Evolutionary conservation across 1,140 invertebrate genomes (phyloP), one percentile per base, ranked within the genome.

Genomic region (Pogonus chalceus): DNA sequence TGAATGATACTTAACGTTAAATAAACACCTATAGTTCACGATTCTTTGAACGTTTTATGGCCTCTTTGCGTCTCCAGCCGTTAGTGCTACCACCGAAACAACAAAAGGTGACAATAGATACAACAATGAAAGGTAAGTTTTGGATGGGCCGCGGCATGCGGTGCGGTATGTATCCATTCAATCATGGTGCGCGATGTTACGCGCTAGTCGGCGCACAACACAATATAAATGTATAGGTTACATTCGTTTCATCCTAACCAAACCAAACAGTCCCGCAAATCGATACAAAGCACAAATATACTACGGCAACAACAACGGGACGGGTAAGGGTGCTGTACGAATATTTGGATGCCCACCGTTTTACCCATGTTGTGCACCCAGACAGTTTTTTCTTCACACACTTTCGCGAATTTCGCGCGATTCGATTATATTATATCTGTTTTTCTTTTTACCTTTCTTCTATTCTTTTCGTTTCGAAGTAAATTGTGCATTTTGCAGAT

Each of bases 171-270:
- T 43, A 18, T 9, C 18, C 18, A 9, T 43, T 43, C 37, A 43
- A 43, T 43, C 37, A 43, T 43, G 37, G 9, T 43, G 37, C 37
- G 26, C 26, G 4, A 31, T 14, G 4, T 4, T 7, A 31, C 26
- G 26, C 4, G 14, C 26, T 14, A 31, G 4, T 14, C 4, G 14
- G 14, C 26, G 14, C 26, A 31, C 9, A 12, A 43, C 37, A 43
- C 37, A 43, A 43, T 43, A 43, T 16, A 43, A 43, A 43, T 43
- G 37, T 43, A 43, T 43, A 43, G 37, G 37, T 43, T 43, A 43
- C 37, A 12, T 43, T 43, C 37, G 18, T 43, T 43, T 43, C 37
- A 43, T 43, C 37, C 37, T 9, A 43, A 10, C 18, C 18, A 16
- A 43, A 43, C 9, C 37, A 14, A 31, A 7, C 4, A 31, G 18